Evolutionary conservation across 2,888 invertebrate species (phyloP).

Genomic region (Uloborus plumipes): DNA sequence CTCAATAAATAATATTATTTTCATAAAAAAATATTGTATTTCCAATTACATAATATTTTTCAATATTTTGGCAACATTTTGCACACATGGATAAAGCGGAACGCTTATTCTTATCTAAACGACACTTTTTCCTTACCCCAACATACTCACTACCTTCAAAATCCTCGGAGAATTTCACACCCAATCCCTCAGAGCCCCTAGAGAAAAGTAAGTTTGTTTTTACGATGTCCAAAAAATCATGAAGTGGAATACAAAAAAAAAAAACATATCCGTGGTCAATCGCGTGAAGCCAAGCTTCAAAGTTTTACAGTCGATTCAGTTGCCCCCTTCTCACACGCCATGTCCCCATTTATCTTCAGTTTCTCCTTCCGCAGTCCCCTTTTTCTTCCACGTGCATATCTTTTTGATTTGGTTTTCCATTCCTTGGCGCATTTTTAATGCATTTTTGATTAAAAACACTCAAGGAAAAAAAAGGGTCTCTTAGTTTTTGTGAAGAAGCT

Average conservation of each 20-base stretch:
- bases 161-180: conserved; percentile 17
- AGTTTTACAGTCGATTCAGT: conserved; percentile 43
- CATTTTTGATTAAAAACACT: conserved; percentile 51
- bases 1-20: no score
- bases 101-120: no score
- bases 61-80: no score
- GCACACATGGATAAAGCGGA: no score
- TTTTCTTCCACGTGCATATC: conserved; percentile 5
- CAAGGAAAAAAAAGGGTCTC: not conserved
- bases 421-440: conserved; percentile 39
- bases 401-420: conserved; percentile 7
- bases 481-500: not conserved
- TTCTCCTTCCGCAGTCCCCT: not conserved
- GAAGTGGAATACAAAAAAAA: conserved; percentile 8
- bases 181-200: conserved; percentile 1
- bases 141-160: not conserved
- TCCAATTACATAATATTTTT: no score
- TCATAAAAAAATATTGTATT: no score
- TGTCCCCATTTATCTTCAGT: conserved; percentile 34
- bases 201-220: conserved; percentile 30
- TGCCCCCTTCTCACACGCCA: conserved; percentile 32
- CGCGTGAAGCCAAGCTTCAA: conserved; percentile 50
- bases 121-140: no score
- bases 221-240: conserved; percentile 5
- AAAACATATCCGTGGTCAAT: conserved; percentile 39